Evolutionary conservation across 1,140 invertebrate genomes (phyloP), one percentile per base, ranked within the genome.

Genomic region (Camponotus vicinus): DNA sequence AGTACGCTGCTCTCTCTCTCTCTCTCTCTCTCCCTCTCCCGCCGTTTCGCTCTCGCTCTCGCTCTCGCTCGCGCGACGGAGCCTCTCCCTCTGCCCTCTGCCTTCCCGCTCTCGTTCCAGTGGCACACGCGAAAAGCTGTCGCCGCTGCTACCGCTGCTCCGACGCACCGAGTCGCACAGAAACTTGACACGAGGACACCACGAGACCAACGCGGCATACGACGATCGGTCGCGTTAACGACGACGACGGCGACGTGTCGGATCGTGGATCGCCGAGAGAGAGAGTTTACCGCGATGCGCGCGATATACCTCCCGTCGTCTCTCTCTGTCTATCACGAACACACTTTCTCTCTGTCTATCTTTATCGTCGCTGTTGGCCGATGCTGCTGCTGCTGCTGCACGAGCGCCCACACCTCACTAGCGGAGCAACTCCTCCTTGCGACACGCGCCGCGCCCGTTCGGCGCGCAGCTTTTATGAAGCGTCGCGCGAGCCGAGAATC

Each of bases 381-480:
- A 27, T 21, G 34, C 63, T 45, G 49, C 37, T 21, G 34, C 42
- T 83, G 84, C 85, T 78, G 37, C 75, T 73, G 85, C 88, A 92
- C 83, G 85, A 87, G 90, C 80, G 88, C 85, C 88, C 82, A 88
- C 89, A 92, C 87, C 86, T 91, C 59, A 40, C 83, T 71, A 89
- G 76, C 87, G 87, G 85, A 87, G 82, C 86, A 91, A 89, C 87
- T 90, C 88, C 88, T 87, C 86, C 83, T 82, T 88, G 87, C 87
- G 88, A 92, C 86, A 92, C 91, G 89, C 90, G 90, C 87, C 90
- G 91, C 92, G 92, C 90, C 91, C 91, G 90, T 83, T 87, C 85
- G 78, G 77, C 91, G 91, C 92, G 90, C 92, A 91, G 91, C 91
- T 94, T 93, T 94, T 95, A 95, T 95, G 92, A 93, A 93, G 91